A percentile compares a stretch with the other conserved stretches of the same genome.
Evolutionary conservation across 2,113 vertebrate genomes (phyloP).

Genomic region (Papio anubis): DNA sequence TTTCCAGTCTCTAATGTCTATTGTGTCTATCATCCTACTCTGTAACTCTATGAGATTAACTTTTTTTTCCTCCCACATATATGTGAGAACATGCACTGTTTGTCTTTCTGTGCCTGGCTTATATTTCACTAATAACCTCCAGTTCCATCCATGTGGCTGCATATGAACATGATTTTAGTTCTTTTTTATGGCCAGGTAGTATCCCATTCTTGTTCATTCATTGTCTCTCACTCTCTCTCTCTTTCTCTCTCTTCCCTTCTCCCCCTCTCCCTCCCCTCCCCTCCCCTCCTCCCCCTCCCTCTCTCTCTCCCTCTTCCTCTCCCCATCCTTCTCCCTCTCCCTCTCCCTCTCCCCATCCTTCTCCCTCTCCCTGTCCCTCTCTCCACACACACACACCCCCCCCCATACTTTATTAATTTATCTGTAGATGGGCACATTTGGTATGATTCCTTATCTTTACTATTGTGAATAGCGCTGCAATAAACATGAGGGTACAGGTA

Average conservation of each 20-base stretch:
- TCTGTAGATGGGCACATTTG: neutral
- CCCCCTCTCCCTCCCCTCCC: too few species aligned
- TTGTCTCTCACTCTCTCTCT: too few species aligned
- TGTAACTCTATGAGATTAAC: neutral
- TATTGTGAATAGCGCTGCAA: neutral
- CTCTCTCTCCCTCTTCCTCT: accelerated
- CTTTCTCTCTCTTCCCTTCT: accelerated
- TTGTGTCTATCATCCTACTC: neutral
- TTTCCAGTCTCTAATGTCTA: neutral
- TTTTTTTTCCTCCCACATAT: neutral
- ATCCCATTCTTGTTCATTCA: neutral
- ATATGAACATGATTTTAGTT: neutral
- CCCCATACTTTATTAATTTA: neutral
- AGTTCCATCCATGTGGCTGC: neutral
- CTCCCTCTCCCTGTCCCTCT: too few species aligned
- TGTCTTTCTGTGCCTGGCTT: neutral
- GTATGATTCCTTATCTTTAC: neutral
- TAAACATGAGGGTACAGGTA: neutral
- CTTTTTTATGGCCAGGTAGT: neutral
- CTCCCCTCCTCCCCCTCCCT: accelerated
- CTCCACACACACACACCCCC: too few species aligned
- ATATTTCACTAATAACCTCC: neutral
- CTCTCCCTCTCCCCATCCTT: too few species aligned
- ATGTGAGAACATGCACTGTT: neutral
- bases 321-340: accelerated